These are phyloP conservation scores for Penaeus japonicus DNA, from an alignment of 1,140 invertebrate genomes.

Conservation along the genomic window DNA sequence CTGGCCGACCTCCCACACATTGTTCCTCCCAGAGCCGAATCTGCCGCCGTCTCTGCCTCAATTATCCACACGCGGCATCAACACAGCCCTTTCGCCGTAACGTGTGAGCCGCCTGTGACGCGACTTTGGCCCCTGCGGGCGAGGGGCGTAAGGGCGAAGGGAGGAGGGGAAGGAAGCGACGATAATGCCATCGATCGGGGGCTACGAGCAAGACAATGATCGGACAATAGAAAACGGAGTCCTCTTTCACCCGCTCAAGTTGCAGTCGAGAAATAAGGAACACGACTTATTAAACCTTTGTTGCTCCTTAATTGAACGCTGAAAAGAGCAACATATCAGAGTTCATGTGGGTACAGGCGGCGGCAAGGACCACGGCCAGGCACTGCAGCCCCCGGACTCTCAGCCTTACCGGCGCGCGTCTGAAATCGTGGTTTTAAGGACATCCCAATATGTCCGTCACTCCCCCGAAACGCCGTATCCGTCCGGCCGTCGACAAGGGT, in stretches of 20 bases:
- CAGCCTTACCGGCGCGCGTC: conserved; percentile 19
- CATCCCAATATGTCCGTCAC: conserved; percentile 44
- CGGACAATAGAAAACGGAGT: conserved; percentile 56
- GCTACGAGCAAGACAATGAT: conserved; percentile 46
- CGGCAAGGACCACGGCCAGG: not conserved
- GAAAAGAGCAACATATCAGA: conserved; percentile 56
- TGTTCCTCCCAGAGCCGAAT: conserved; percentile 44
- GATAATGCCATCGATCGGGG: conserved; percentile 44
- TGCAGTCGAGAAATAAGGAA: conserved; percentile 52
- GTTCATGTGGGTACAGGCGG: conserved; percentile 43
- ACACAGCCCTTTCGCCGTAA: conserved; percentile 48
- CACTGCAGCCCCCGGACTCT: not conserved
- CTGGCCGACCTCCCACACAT: conserved; percentile 38
- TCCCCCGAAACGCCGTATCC: not conserved
- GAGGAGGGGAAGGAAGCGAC: not conserved
- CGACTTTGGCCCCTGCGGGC: conserved; percentile 11
- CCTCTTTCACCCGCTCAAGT: conserved; percentile 55
- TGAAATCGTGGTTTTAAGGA: conserved; percentile 39
- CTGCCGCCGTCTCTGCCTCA: conserved; percentile 50
- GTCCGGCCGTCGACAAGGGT: not conserved
- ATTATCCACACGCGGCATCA: conserved; percentile 56
- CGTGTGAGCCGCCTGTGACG: not conserved
- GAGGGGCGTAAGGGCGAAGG: conserved; percentile 2
- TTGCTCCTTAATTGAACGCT: conserved; percentile 53
- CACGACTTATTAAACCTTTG: conserved; percentile 54